Base-by-base conservation (phyloP, 2,888 invertebrate species). In the Cerastoderma edule region DNA sequence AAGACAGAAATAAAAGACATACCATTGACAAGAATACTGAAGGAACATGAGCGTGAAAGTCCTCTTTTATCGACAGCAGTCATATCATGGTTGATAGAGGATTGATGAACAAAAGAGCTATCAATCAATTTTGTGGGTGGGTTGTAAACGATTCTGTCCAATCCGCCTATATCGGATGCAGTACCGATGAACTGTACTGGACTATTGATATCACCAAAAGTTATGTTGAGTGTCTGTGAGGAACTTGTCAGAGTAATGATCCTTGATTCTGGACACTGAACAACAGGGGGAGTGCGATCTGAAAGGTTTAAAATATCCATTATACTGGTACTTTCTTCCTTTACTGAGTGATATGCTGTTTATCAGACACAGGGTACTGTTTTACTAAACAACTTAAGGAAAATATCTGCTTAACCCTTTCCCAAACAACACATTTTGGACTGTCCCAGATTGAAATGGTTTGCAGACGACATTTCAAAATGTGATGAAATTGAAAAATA, bases 1-100 rank as follows among this genome's bases (percentile, higher is more conserved):
- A n/a, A n/a, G n/a, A n/a, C n/a, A n/a, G n/a, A n/a, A n/a, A n/a
- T n/a, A n/a, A n/a, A n/a, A n/a, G n/a, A 70, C 78, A 66, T 78
- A 87, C 87, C 75, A 54, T 32, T 57, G 13, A 80, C 78, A 19
- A 60, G n/a, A 44, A 99, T 97, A 89, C 98, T 97, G n/a, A 99
- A 97, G 94, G 97, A 96, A 90, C 99, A 99, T 90, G 97, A 97
- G 6, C 98, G 98, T 16, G 0, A 0, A 30, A 72, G 72, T 6
- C 54, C 63, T 10, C 39, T 57, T 1, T 22, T 24, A 39, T 78
- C 78, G 22, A 33, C 32, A 4, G 54, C 64, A n/a, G 33, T 32
- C 28, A 73, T 30, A 4, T 19, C 32, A 22, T 67, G 27, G 3
- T 39, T n/a, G 5, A 16, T 32, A 22, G 35, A 3, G 28, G 19